These are phyloP conservation scores for Acronicta aceris DNA, from an alignment of 2,888 invertebrate genomes.

Conservation along the genomic window DNA sequence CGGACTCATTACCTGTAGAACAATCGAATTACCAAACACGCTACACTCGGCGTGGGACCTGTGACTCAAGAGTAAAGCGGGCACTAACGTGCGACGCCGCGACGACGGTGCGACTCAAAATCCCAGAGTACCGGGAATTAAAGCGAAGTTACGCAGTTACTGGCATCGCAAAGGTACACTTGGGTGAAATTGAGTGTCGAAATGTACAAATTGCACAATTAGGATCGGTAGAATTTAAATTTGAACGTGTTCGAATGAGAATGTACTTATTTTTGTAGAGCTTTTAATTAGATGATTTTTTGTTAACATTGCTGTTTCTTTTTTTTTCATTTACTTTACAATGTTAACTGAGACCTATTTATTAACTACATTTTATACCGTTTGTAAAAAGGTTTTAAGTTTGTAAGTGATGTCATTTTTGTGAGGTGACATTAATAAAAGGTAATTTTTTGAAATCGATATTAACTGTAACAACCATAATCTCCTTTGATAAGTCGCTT, in stretches of 20 bases:
- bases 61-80: slow-evolving; percentile 34
- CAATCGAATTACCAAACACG: slow-evolving; percentile 59
- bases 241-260: slow-evolving; percentile 29
- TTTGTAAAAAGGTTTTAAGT: too few relatives aligned
- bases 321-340: too few relatives aligned
- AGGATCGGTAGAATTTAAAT: slow-evolving; percentile 44
- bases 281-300: too few relatives aligned
- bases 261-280: background rate
- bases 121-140: slow-evolving; percentile 34
- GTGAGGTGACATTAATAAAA: too few relatives aligned
- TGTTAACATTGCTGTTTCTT: too few relatives aligned
- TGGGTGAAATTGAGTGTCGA: slow-evolving; percentile 43
- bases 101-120: slow-evolving; percentile 42
- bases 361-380: too few relatives aligned
- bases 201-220: slow-evolving; percentile 51
- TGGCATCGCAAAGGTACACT: slow-evolving; percentile 28
- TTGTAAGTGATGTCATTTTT: too few relatives aligned
- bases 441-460: too few relatives aligned
- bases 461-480: too few relatives aligned
- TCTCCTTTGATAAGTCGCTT: too few relatives aligned
- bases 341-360: too few relatives aligned
- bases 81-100: slow-evolving; percentile 30
- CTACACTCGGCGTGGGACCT: slow-evolving; percentile 46
- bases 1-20: slow-evolving; percentile 52
- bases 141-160: slow-evolving; percentile 32